Evolutionary conservation across 2,113 vertebrate species (phyloP), one percentile per base, ranked within the genome.

Genomic region (Oreochromis aureus): DNA sequence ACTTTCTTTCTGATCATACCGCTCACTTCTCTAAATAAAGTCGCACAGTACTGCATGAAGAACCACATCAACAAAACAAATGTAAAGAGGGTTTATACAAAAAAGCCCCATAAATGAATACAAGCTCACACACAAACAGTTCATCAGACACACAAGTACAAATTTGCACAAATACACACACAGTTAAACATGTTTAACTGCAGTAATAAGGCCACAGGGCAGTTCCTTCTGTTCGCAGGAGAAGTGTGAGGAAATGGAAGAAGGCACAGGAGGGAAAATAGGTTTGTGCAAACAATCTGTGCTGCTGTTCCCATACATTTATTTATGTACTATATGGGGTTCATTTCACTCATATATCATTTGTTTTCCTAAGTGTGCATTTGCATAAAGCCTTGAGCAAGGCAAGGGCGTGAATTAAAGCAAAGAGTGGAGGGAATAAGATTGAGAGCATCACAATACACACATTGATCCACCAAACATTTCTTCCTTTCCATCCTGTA

Each of bases 321-420:
- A 85, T 84, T 85, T 71, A 89, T 76, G 51, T n/a, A 85, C 86
- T 73, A 73, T 22, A 66, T 41, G 22, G 9, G 78, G n/a, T 41
- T 80, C 27, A 85, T 83, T 88, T 85, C 69, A 41, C 41, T 93
- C 63, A 24, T 16, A 80, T 89, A 83, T 89, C 22, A 85, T 93
- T 93, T 91, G 91, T 88, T 91, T 87, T 85, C 71, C 53, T 76
- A 86, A 83, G 73, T 12, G 10, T 27, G 30, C 27, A 82, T 93
- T 89, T 91, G 46, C 86, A 90, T 78, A 84, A 32, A 90, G 89
- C 87, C 85, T 81, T 87, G 39, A 87, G 91, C 82, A 55, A 71
- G 81, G 63, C 41, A 71, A 86, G 54, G 46, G n/a, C 0, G 1
- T 86, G 86, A 79, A 82, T 85, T 53, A 56, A 88, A 90, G 89